Base-by-base conservation (phyloP, 2,113 vertebrate genomes). In the Tylochromis polylepis region DNA sequence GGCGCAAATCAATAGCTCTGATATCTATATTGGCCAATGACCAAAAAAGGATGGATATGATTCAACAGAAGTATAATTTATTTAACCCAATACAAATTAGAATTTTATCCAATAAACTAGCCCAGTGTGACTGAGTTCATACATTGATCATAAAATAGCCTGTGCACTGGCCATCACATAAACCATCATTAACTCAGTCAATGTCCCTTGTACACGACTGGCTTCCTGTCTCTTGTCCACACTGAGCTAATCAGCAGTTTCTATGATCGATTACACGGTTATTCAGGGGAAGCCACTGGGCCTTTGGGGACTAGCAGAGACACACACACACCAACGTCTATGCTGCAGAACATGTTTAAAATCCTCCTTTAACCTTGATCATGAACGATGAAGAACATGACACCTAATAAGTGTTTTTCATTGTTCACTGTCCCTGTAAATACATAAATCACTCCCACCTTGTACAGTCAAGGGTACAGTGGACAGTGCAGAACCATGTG, bases 251-350 rank as follows among this genome's bases (percentile, higher is more conserved):
- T 95, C 95, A 94, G 95, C 95, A 92, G 89, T 92, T 95, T 94
- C 94, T 87, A 94, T 94, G 94, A 95, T 93, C 90, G 88, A 96
- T 96, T 95, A 94, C 92, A 89, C 92, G 91, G 85, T 90, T 87
- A 94, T 90, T 93, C 93, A 89, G 81, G 90, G 77, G 91, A 93
- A 96, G 91, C 91, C 90, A 51, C 80, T 83, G 86, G 89, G 83
- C 83, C 93, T 88, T 65, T 83, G 85, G 92, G 92, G 80, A 92
- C 51, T 1, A 4, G 72, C 78, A 72, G 56, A 88, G n/a, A 67
- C 87, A 91, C 79, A 86, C 72, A 82, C 81, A 59, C 59, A 49
- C 36, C 14, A 57, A 85, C 75, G 81, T 27, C 80, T 58, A 51
- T 79, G 87, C 85, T 84, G 82, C 86, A 86, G 90, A 89, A 86